Evolutionary conservation across 2,888 invertebrate species (phyloP).

Genomic region (Conops quadrifasciatus): DNA sequence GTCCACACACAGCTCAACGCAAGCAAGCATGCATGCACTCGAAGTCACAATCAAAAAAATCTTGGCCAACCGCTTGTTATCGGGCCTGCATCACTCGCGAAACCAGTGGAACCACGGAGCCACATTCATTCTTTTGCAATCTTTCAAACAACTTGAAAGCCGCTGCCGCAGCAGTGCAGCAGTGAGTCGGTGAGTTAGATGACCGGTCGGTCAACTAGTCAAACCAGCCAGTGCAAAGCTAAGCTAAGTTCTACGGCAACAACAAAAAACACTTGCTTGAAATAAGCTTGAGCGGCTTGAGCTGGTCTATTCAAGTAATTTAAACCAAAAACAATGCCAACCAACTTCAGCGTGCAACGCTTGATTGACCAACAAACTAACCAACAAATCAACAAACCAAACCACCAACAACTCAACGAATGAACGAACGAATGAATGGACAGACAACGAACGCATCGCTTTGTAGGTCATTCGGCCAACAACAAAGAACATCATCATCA

Average conservation of each 20-base stretch:
- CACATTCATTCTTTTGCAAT: constrained; percentile 15
- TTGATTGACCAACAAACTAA: constrained; percentile 55
- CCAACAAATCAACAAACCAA: too few species aligned
- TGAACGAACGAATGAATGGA: too few species aligned
- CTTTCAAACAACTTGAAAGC: constrained; percentile 7
- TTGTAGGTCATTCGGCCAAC: constrained; percentile 57
- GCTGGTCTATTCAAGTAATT: constrained; percentile 21
- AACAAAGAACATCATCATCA: constrained; percentile 18
- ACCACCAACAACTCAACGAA: too few species aligned
- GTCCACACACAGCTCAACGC: not conserved
- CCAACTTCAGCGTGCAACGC: constrained; percentile 48
- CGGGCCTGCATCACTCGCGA: constrained; percentile 5
- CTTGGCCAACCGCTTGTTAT: not conserved
- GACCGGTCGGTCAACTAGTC: not conserved
- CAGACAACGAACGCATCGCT: constrained; percentile 46
- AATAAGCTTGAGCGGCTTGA: not conserved
- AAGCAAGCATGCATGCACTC: not conserved
- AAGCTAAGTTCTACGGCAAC: not conserved
- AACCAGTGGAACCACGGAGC: constrained; percentile 14
- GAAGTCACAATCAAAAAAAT: too few species aligned
- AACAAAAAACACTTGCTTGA: not conserved
- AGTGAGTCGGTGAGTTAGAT: not conserved
- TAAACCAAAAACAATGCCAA: constrained; percentile 9
- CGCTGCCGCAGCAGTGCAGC: not conserved
- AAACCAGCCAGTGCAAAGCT: not conserved